Evolutionary conservation across 2,113 vertebrate species (phyloP).

Genomic region (Neodon shergylaensis): DNA sequence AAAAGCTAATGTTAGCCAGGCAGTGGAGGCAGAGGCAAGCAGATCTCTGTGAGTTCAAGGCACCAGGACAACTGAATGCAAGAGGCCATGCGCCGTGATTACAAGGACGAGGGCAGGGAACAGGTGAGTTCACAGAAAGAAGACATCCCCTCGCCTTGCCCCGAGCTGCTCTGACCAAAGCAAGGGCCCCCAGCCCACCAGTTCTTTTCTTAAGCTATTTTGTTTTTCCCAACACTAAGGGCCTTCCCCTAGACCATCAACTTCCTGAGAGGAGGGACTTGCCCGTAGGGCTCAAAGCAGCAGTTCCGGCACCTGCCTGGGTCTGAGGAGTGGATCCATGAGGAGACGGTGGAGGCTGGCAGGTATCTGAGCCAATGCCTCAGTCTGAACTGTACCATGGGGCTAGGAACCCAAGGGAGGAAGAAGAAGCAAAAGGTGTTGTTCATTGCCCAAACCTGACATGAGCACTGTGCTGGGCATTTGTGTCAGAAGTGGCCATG

Average conservation of each 20-base stretch:
- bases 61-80: background rate
- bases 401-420: background rate
- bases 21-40: background rate
- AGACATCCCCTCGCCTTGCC: background rate
- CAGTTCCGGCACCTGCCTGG: background rate
- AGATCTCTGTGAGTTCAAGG: background rate
- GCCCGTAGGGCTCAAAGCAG: too few relatives aligned
- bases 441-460: background rate
- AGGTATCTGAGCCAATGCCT: background rate
- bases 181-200: background rate
- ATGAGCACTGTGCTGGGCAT: background rate
- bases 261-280: background rate
- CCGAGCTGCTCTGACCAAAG: too few relatives aligned
- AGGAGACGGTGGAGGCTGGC: background rate
- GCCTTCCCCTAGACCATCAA: background rate
- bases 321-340: background rate
- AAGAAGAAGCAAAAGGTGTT: background rate
- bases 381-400: background rate
- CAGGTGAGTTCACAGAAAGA: background rate
- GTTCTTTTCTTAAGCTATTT: background rate
- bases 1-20: background rate
- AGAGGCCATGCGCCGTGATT: background rate
- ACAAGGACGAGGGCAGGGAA: background rate
- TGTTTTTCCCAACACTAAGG: background rate
- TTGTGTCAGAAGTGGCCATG: background rate